These are phyloP conservation scores for Myiopsitta monachus DNA, from an alignment of 2,113 vertebrate genomes.

Conservation along the genomic window DNA sequence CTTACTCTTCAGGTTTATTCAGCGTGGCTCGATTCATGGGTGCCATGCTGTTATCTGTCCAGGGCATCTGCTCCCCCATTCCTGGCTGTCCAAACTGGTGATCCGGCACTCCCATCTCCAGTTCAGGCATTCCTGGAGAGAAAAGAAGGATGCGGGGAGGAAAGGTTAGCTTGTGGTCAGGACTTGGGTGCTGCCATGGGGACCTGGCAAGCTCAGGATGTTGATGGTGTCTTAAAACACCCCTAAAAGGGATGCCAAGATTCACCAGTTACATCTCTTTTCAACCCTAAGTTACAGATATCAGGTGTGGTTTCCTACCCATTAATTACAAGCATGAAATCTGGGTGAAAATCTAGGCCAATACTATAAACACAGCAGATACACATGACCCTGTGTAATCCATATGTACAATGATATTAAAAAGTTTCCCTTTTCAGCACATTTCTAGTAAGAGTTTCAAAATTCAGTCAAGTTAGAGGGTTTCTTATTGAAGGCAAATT, in stretches of 20 bases:
- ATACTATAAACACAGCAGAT: no score
- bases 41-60: conserved; percentile 68
- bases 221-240: neutral
- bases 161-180: neutral
- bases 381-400: fast-evolving
- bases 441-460: neutral
- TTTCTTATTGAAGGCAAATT: neutral
- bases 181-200: fast-evolving
- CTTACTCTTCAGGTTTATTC: conserved; percentile 77
- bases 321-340: neutral
- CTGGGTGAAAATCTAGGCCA: neutral
- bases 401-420: fast-evolving
- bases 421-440: neutral
- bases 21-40: conserved; percentile 55
- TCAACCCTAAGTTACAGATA: neutral
- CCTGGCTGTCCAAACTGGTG: conserved; percentile 73
- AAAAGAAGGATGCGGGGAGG: neutral
- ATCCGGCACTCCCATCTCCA: conserved; percentile 72
- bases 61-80: conserved; percentile 71
- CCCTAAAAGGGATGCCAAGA: neutral
- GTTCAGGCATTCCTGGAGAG: conserved; percentile 72
- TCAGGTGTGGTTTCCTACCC: neutral
- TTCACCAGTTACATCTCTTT: neutral
- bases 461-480: neutral
- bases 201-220: neutral